Conservation (phyloP, 2,797 vertebrate species). For the Serranus cabrilla region DNA sequence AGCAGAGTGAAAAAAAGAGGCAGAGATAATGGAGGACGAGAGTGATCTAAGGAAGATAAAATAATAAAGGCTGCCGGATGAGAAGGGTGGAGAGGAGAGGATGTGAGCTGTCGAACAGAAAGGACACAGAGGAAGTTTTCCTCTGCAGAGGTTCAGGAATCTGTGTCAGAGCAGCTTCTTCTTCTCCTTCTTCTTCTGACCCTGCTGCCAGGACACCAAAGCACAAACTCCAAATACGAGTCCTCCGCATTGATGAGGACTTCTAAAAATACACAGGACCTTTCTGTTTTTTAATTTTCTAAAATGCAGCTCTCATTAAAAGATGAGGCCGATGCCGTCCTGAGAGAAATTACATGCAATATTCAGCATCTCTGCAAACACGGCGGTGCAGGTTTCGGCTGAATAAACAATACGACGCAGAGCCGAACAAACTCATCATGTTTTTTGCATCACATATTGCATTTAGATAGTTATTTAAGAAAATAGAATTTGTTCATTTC, state of each 20-base stretch:
- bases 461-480: slow-evolving; percentile 3
- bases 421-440: background rate
- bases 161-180: slow-evolving; percentile 68
- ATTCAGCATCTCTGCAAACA: slow-evolving; percentile 29
- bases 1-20: slow-evolving; percentile 59
- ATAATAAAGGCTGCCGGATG: slow-evolving; percentile 63
- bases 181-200: too few relatives aligned
- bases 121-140: slow-evolving; percentile 54
- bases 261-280: slow-evolving; percentile 43
- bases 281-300: slow-evolving; percentile 20
- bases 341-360: slow-evolving; percentile 43
- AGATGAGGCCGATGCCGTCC: slow-evolving; percentile 3
- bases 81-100: slow-evolving; percentile 44
- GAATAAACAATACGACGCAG: slow-evolving; percentile 45
- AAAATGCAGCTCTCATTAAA: background rate
- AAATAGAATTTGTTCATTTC: background rate
- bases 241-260: slow-evolving; percentile 35
- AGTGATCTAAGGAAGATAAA: slow-evolving; percentile 72
- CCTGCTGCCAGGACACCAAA: slow-evolving; percentile 58
- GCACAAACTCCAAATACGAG: slow-evolving; percentile 30
- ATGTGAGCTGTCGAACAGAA: slow-evolving; percentile 51
- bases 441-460: background rate
- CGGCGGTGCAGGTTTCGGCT: slow-evolving; percentile 49
- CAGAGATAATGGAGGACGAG: slow-evolving; percentile 64
- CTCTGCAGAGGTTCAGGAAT: slow-evolving; percentile 73